Base-by-base conservation (phyloP, 2,888 invertebrate species). In the Noctua fimbriata region DNA sequence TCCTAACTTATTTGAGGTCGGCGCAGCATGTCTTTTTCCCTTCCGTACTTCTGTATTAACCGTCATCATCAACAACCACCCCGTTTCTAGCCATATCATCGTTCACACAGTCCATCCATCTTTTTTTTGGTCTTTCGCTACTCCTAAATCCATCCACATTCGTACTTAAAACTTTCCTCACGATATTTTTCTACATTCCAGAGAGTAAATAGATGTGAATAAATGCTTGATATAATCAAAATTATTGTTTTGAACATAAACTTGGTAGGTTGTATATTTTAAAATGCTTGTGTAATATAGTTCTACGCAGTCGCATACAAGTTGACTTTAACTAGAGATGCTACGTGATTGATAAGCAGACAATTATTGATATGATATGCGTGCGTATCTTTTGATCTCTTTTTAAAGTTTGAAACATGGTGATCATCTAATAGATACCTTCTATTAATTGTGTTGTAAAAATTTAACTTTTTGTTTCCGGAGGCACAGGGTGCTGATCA, bases 181-280 rank as follows among this genome's bases (percentile, higher is more conserved):
- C 32, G 21, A 32, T 10, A 58, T 85, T 76, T 83, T 65, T 55
- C 76, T 72, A 65, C 65, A 81, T 69, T 81, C 69, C 55, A 55
- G n/a, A 58, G 71, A 66, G 85, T 81, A 76, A 85, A 81, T 73
- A 70, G 49, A 74, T 44, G 49, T 5, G 18, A 69, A 72, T 60
- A 58, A 32, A 77, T 78, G 58, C 9, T 41, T 49, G 32, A 18
- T 47, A 21, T 52, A 44, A 70, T 58, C 69, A 70, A 52, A 10
- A 69, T 83, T 41, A 72, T 69, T 66, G 18, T 66, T 74, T 74
- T 32, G 82, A 28, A 67, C 21, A 44, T 74, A 74, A 32, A 81
- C 49, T 49, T 58, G 21, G 52, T 67, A 44, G 16, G 16, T n/a
- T n/a, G 16, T 41, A 44, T n/a, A n/a, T n/a, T 24, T n/a, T 44